Conservation (phyloP, 2,113 vertebrate genomes). For the Glaucidium brasilianum region DNA sequence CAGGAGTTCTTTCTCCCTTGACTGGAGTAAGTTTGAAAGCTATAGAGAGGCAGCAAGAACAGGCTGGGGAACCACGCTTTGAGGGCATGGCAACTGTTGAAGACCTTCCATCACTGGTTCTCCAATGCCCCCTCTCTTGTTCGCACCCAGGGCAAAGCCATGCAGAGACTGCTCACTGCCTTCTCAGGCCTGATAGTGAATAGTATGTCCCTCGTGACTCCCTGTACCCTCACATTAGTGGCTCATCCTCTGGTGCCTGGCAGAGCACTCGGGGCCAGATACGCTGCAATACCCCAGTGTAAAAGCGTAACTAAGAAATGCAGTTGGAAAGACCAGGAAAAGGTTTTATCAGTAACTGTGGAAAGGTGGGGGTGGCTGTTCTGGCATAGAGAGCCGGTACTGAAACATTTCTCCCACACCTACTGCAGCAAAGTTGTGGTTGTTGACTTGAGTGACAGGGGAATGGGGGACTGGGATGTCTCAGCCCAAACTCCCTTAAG, state of each 20-base stretch:
- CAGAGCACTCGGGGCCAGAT: not conserved
- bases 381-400: not conserved
- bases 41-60: not conserved
- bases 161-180: not conserved
- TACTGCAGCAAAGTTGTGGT: not conserved
- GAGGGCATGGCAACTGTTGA: not conserved
- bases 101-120: not conserved
- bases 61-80: not conserved
- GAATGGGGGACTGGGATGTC: not conserved
- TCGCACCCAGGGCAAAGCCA: not conserved
- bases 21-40: not conserved
- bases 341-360: not conserved
- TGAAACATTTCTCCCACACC: not conserved
- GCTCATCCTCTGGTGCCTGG: not conserved
- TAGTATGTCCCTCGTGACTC: not conserved
- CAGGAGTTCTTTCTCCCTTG: not conserved
- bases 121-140: not conserved
- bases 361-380: not conserved
- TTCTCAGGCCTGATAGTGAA: not conserved
- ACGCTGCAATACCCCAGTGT: accelerated
- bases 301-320: not conserved
- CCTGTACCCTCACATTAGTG: not conserved
- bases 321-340: not conserved
- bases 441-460: not conserved
- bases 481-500: slow-evolving; percentile 16